A percentile compares a stretch with the other conserved stretches of the same genome.
phyloP scores from a whole-genome alignment of 2,888 invertebrate genomes.

The Ormyrus pomaceus region DNA sequence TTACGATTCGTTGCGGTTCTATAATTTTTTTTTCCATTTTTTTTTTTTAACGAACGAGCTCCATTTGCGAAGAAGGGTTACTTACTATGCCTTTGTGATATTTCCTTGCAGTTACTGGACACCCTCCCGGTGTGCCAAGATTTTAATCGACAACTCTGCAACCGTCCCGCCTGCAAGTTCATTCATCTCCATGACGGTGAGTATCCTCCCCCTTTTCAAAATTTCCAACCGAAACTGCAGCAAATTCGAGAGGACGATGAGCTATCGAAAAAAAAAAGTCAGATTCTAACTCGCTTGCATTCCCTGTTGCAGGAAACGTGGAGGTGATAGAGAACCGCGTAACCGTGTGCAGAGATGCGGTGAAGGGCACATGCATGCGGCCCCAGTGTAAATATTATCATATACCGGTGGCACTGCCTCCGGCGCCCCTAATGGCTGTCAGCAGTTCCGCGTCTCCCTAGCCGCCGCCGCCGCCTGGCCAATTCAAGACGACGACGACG shows the following conservation, averaged over 20 bases:
- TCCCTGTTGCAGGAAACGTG: constrained; percentile 87
- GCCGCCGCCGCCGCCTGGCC: constrained; percentile 12
- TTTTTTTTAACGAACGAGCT: neutral
- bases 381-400: constrained; percentile 98
- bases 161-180: constrained; percentile 98
- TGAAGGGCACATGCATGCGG: constrained; percentile 94
- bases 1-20: constrained; percentile 54
- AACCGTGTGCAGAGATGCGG: constrained; percentile 97
- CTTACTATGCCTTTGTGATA: constrained; percentile 68
- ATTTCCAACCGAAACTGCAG: neutral
- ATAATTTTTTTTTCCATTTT: constrained; percentile 16
- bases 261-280: neutral
- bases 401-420: constrained; percentile 93
- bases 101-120: constrained; percentile 97
- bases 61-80: neutral
- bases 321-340: constrained; percentile 96
- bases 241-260: neutral
- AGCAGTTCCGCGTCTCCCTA: constrained; percentile 63
- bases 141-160: constrained; percentile 99
- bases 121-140: constrained; percentile 99
- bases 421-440: constrained; percentile 86
- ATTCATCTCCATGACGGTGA: constrained; percentile 97
- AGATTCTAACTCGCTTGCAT: too few relatives aligned
- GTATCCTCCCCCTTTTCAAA: neutral
- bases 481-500: constrained; percentile 11